Evolutionary conservation across 2,888 invertebrate genomes (phyloP), one percentile per base, ranked within the genome.

Genomic region (Pseudococcus longispinus): DNA sequence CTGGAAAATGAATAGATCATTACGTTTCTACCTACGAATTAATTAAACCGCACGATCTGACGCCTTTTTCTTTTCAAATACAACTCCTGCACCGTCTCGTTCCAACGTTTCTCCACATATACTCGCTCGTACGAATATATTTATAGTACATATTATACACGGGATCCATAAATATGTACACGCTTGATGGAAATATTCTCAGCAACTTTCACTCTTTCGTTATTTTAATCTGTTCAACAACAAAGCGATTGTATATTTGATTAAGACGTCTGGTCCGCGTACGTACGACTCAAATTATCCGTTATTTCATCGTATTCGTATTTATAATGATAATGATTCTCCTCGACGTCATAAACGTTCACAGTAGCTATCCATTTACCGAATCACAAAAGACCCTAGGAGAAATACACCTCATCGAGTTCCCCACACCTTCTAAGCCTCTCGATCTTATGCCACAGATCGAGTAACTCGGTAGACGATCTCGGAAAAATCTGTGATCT

Each of bases 201-300:
- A 80, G 23, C 77, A 80, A 80, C 77, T 80, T 80, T 80, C 77
- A 80, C 77, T 80, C 77, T 80, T 80, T 80, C 77, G 42, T 80
- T 80, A 80, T 42, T 80, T 80, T 37, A 80, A 80, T 37, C 37
- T 37, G 37, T 42, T 80, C 42, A 80, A 37, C 77, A 80, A 80
- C 77, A 80, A 80, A 80, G 77, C 77, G 77, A 80, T 80, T 80
- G 42, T 80, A 70, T 29, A 29, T 80, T 42, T 80, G 77, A 80
- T 80, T 80, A 80, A 37, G 77, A 42, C 9, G 77, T 80, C 42
- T 37, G 18, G 26, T 26, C 23, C 2, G 2, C 26, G 15, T 65
- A n/a, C 15, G n/a, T n/a, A 60, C 20, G 60, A 60, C 60, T 60
- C 15, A 70, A 70, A 70, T 70, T 70, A 70, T 70, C 70, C 26